Evolutionary conservation across 1,140 invertebrate species (phyloP), one percentile per base, ranked within the genome.

Genomic region (Sarcophaga peregrina): DNA sequence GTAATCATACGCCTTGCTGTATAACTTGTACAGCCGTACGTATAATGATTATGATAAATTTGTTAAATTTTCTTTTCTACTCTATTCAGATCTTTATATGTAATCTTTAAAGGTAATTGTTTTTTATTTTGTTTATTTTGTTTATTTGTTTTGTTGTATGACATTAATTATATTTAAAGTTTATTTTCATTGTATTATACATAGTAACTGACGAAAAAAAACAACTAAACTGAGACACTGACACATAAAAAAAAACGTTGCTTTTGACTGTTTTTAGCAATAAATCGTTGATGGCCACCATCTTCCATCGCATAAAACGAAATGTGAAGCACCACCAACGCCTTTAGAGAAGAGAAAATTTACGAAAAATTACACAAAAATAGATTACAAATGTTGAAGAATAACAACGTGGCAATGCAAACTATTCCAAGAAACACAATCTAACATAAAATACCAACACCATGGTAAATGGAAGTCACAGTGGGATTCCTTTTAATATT

Each of bases 281-380:
- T 37, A 58, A 58, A 58, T 58, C 15, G 54, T 58, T 58, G 54
- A 15, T 58, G 52, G 54, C 15, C 1, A 37, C 25, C 25, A 58
- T 58, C 54, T 58, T 58, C 54, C 54, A n/a, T n/a, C 54, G n/a
- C 15, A 58, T 58, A 15, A 58, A 58, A 58, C 13, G 1, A 58
- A 58, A 58, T 58, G 54, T 58, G n/a, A 68, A 62, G 17, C 25
- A 68, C 17, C 62, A 68, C 62, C 62, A 68, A 68, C 62, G 62
- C 62, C 62, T 68, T 68, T 9, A 62, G 20, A 68, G 20, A 68
- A 68, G 8, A 68, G 17, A 68, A 68, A 68, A 68, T 68, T 20
- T 5, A 52, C 50, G 8, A 68, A 68, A 25, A 68, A 20, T 8
- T 10, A 68, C 13, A 8, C 17, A 68, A 68, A 68, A n/a, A 68